Base-by-base conservation (phyloP, 2,797 vertebrate species). In the Chelidonichthys spinosus region DNA sequence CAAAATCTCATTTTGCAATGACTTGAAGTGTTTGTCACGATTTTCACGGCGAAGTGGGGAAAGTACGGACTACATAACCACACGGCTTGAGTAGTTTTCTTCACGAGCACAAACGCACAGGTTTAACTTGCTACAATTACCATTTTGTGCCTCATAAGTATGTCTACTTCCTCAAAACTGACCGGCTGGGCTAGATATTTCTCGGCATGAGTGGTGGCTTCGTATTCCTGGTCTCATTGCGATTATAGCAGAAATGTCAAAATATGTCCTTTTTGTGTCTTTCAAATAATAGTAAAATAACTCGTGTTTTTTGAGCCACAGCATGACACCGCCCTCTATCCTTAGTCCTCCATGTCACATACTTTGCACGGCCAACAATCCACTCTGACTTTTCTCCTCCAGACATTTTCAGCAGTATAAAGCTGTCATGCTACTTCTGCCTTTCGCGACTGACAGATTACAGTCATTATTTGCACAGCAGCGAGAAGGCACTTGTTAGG, bases 381-480 rank as follows among this genome's bases (percentile, higher is more conserved):
- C 36, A 7, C 32, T n/a, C 5, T 15, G 35, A 36, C 42, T 60
- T 56, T 25, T 40, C 54, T 67, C 63, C 37, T 47, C 17, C 42
- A 40, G 52, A 37, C 59, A n/a, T 39, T 25, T 25, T 17, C 42
- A 8, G 59, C 32, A 18, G 37, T 13, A 2, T 17, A 5, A 39
- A 74, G 50, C 42, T 55, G 52, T 52, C 42, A 33, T 1, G 14
- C 47, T 18, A 11, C 54, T 33, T 11, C 42, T 54, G 33, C 65
- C 35, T 66, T 18, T 33, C 6, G 37, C 13, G 2, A 25, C 54
- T 71, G 71, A 67, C 33, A 62, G 61, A 77, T 75, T 64, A 73
- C 62, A 49, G 64, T 70, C n/a, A 76, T 81, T 76, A 67, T 53
- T 64, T n/a, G 5, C 73, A 42, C 32, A n/a, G 49, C 8, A 42